Evolutionary conservation across 2,888 invertebrate genomes (phyloP).

Genomic region (Craniophora ligustri): DNA sequence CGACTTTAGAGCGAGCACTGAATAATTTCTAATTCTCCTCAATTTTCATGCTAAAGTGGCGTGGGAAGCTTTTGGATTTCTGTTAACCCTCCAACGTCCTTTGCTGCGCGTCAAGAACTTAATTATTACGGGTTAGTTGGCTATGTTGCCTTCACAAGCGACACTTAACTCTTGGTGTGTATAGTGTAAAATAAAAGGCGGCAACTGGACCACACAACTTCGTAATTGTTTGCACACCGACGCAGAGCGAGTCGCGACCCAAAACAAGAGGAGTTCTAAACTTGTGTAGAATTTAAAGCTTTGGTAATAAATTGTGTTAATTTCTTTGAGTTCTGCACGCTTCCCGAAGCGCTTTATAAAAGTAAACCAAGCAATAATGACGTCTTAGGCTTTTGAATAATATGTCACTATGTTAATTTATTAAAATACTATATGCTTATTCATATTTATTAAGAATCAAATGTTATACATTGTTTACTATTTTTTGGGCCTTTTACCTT

Average conservation of each 20-base stretch:
- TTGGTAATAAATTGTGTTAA: constrained; percentile 50
- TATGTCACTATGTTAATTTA: no score
- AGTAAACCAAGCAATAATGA: no score
- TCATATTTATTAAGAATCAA: no score
- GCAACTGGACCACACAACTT: constrained; percentile 24
- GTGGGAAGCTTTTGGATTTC: constrained; percentile 27
- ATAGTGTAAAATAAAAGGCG: constrained; percentile 46
- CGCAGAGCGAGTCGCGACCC: constrained; percentile 10
- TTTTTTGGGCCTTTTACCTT: no score
- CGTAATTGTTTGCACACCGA: constrained; percentile 38
- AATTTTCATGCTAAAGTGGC: constrained; percentile 43
- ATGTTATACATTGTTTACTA: no score
- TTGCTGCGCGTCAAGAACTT: constrained; percentile 30
- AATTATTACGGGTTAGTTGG: constrained; percentile 39
- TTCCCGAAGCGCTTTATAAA: no score
- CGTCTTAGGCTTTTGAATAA: no score
- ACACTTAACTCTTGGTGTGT: constrained; percentile 30
- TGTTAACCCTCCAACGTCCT: constrained; percentile 24
- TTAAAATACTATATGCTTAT: no score
- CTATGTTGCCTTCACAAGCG: constrained; percentile 12
- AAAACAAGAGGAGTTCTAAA: constrained; percentile 43
- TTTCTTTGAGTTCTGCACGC: constrained; percentile 39
- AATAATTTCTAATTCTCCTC: constrained; percentile 39
- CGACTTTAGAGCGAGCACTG: constrained; percentile 21
- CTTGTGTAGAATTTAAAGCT: constrained; percentile 46